A percentile compares a stretch with the other conserved stretches of the same genome.
phyloP scores from a whole-genome alignment of 2,888 invertebrate species.

The Campaea margaritaria region DNA sequence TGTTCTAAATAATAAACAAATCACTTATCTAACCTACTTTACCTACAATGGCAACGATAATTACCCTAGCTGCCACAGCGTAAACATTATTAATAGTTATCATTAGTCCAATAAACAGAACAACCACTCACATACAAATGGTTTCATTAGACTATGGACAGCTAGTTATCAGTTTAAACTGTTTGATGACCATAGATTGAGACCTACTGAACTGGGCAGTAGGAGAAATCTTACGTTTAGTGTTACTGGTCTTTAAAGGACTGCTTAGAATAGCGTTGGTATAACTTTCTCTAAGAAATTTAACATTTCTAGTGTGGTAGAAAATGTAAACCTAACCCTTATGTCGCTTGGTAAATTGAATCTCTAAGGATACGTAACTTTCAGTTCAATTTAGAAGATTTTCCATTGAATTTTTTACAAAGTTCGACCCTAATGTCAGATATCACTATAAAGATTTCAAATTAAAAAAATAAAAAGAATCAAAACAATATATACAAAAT shows the following conservation, averaged over 20 bases:
- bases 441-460: too few species aligned
- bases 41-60: constrained; percentile 68
- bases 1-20: constrained; percentile 30
- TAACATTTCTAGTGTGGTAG: not conserved
- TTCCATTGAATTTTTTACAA: too few species aligned
- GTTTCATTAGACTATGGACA: constrained; percentile 53
- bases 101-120: constrained; percentile 25
- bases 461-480: too few species aligned
- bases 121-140: constrained; percentile 52
- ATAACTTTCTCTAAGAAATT: constrained; percentile 10
- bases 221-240: constrained; percentile 44
- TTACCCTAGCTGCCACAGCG: constrained; percentile 51
- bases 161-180: constrained; percentile 51
- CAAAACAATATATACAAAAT: too few species aligned
- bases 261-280: not conserved
- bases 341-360: too few species aligned
- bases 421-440: too few species aligned
- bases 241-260: constrained; percentile 15
- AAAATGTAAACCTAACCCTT: not conserved
- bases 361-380: too few species aligned
- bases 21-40: constrained; percentile 57
- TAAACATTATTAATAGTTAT: constrained; percentile 51
- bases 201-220: constrained; percentile 42
- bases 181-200: constrained; percentile 42
- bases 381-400: too few species aligned